Conservation (phyloP, 2,797 vertebrate genomes). For the Dicrostonyx torquatus region DNA sequence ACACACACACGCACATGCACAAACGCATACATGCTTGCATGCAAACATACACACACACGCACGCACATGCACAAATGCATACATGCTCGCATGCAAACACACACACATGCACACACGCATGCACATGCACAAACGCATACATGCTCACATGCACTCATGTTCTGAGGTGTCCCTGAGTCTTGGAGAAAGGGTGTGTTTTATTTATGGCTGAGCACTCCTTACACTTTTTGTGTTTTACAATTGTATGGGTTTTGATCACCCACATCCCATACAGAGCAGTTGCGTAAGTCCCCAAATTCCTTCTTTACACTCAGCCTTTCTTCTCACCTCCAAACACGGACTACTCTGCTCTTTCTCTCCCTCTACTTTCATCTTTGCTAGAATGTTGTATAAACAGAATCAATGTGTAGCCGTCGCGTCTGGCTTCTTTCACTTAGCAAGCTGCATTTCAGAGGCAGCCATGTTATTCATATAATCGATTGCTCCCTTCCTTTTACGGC, state of each 20-base stretch:
- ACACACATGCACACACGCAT: not conserved
- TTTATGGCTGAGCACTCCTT: not conserved
- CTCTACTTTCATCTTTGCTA: not conserved
- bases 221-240: not conserved
- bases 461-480: not conserved
- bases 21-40: not conserved
- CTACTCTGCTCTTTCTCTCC: not conserved
- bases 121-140: not conserved
- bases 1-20: not conserved
- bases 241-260: not conserved
- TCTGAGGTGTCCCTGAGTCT: not conserved
- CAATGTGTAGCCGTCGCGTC: not conserved
- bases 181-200: not conserved
- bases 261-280: not conserved
- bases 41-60: too few species aligned
- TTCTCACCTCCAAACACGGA: not conserved
- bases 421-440: constrained; percentile 14
- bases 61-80: not conserved
- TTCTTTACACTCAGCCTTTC: not conserved
- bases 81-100: too few species aligned
- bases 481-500: not conserved
- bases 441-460: not conserved
- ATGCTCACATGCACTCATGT: too few species aligned
- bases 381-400: not conserved
- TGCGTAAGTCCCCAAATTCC: not conserved